Percentiles rank a stretch among this genome's conserved stretches.
Conservation (phyloP, 2,888 invertebrate genomes). For the Napeogenes sylphis region DNA sequence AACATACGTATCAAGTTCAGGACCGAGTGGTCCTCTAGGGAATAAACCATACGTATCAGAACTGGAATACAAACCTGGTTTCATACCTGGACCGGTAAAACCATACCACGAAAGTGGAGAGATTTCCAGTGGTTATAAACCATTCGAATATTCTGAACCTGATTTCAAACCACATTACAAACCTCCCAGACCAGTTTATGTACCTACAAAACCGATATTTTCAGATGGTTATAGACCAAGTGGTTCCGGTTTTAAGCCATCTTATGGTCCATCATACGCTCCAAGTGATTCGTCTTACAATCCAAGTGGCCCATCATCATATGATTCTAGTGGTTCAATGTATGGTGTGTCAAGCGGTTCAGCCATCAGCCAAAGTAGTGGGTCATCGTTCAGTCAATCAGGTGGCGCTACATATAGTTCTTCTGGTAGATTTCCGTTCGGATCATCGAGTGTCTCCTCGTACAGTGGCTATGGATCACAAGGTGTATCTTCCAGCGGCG, state of each 20-base stretch:
- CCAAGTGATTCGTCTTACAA: conserved; percentile 6
- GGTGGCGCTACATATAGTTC: not conserved
- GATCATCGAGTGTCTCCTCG: not conserved
- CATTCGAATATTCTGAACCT: conserved; percentile 14
- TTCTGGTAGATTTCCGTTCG: not conserved
- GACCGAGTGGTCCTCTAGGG: conserved; percentile 38
- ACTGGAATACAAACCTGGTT: conserved; percentile 33
- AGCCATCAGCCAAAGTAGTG: not conserved
- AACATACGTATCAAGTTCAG: conserved; percentile 44
- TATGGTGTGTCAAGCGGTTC: conserved; percentile 2
- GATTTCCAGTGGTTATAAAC: conserved; percentile 19
- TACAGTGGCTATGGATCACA: not conserved
- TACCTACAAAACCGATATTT: conserved; percentile 12
- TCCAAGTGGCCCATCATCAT: conserved; percentile 9
- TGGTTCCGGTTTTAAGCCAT: conserved; percentile 26
- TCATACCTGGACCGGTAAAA: conserved; percentile 39
- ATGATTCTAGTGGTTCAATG: conserved; percentile 9
- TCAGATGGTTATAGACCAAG: conserved; percentile 14
- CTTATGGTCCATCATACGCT: conserved; percentile 15
- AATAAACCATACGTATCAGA: conserved; percentile 29
- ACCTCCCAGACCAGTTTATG: conserved; percentile 13
- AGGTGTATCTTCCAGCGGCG: not conserved
- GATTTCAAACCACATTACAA: conserved; percentile 15
- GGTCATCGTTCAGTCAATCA: not conserved
- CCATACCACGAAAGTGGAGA: conserved; percentile 36